Evolutionary conservation across 1,140 invertebrate species (phyloP).

Genomic region (Amphibalanus amphitrite): DNA sequence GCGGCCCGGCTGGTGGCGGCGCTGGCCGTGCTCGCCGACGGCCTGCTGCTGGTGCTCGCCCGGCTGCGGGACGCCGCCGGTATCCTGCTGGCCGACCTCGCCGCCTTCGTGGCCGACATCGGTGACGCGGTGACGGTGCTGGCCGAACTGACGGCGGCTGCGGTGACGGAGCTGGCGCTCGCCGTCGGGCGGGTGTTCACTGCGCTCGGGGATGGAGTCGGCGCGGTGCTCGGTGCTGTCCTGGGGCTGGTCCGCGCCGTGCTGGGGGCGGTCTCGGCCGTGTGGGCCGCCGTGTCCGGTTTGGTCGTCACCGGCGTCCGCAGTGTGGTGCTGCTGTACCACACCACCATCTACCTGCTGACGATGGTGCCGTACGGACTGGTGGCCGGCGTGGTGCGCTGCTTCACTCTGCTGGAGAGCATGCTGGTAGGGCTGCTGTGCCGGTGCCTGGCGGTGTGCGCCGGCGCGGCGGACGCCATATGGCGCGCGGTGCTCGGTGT

Average conservation of each 20-base stretch:
- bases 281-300: neutral
- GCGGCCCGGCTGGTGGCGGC: neutral
- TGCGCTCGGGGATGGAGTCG: neutral
- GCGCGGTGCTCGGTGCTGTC: no score
- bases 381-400: neutral
- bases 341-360: neutral
- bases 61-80: no score
- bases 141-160: neutral
- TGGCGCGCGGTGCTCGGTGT: neutral
- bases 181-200: neutral
- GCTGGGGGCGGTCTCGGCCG: neutral
- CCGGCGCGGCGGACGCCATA: no score
- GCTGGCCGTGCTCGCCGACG: neutral
- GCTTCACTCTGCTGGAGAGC: neutral
- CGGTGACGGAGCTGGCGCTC: neutral
- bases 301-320: neutral
- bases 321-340: neutral
- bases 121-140: neutral
- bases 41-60: neutral
- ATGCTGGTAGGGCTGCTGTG: neutral
- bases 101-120: neutral
- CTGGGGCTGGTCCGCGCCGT: neutral
- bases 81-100: neutral
- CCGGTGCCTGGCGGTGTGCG: neutral
- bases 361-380: neutral